These are phyloP conservation scores for Synaphobranchus kaupii DNA, from an alignment of 2,797 vertebrate genomes.

Conservation along the genomic window DNA sequence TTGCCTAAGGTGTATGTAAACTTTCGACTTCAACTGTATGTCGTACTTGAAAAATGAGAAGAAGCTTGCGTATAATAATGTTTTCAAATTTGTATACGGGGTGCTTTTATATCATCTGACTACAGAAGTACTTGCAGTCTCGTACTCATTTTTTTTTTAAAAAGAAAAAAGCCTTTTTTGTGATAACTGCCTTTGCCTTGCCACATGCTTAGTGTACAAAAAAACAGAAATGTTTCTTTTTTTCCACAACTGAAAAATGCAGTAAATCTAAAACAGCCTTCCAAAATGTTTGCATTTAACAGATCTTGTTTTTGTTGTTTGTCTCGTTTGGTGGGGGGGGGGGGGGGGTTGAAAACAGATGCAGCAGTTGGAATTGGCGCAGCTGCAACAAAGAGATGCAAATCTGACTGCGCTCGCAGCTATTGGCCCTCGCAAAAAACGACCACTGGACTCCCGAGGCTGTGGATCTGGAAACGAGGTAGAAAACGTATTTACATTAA, in stretches of 20 bases:
- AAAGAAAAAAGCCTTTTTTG: not conserved
- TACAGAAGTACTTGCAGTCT: not conserved
- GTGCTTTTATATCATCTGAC: slow-evolving; percentile 11
- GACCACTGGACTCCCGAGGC: slow-evolving; percentile 69
- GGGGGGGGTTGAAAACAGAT: slow-evolving; percentile 65
- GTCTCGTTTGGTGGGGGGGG: not conserved
- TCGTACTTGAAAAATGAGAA: not conserved
- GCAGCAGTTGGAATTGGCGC: slow-evolving; percentile 86
- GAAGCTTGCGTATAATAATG: slow-evolving; percentile 4
- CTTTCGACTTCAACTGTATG: too few relatives aligned
- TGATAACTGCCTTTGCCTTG: not conserved
- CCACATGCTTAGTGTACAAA: not conserved
- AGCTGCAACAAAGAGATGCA: slow-evolving; percentile 86
- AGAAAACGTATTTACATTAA: slow-evolving; percentile 32
- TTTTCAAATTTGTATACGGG: not conserved
- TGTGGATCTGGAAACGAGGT: slow-evolving; percentile 73
- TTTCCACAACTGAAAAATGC: not conserved
- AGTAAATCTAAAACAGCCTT: slow-evolving; percentile 12
- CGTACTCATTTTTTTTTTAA: too few relatives aligned
- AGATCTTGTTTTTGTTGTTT: slow-evolving; percentile 23
- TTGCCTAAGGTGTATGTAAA: too few relatives aligned
- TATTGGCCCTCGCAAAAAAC: slow-evolving; percentile 90
- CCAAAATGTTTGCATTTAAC: slow-evolving; percentile 23
- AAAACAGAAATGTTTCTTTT: too few relatives aligned
- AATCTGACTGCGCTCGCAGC: slow-evolving; percentile 92